phyloP scores from a whole-genome alignment of 2,888 invertebrate species.

The Ormyrus labotus region DNA sequence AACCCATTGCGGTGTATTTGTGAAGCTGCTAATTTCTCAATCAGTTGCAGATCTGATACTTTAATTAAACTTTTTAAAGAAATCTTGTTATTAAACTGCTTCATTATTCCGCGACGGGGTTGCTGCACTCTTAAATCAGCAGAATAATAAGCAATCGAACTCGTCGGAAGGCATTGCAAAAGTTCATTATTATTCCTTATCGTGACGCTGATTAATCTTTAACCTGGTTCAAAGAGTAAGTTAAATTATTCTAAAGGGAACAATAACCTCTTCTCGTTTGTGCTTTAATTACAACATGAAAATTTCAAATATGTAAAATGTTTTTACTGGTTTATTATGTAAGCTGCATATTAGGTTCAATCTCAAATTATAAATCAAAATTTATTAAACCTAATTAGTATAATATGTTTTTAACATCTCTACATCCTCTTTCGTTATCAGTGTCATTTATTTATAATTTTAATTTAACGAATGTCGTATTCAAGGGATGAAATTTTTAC shows the following conservation, averaged over 20 bases:
- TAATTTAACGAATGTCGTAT: not conserved
- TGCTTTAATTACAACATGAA: constrained; percentile 18
- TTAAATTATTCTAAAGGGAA: constrained; percentile 12
- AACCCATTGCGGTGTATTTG: no score
- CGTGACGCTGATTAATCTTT: constrained; percentile 45
- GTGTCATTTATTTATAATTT: no score
- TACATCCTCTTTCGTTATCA: no score
- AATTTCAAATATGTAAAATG: constrained; percentile 2
- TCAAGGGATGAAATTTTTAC: constrained; percentile 13
- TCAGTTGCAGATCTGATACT: no score
- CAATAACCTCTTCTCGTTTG: constrained; percentile 26
- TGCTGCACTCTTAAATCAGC: constrained; percentile 25
- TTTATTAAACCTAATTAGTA: no score
- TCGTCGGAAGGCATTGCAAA: constrained; percentile 33
- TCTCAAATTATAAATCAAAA: no score
- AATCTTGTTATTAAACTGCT: not conserved
- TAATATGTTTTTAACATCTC: no score
- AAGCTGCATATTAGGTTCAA: no score
- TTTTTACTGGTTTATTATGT: no score
- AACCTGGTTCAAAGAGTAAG: constrained; percentile 32
- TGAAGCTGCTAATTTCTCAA: no score
- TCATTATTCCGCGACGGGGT: not conserved
- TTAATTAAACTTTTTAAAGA: no score
- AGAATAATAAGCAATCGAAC: constrained; percentile 32
- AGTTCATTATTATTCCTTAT: constrained; percentile 50